These are phyloP conservation scores for Pangasius mekongensis DNA, from an alignment of 2,797 vertebrate species.

Conservation along the genomic window DNA sequence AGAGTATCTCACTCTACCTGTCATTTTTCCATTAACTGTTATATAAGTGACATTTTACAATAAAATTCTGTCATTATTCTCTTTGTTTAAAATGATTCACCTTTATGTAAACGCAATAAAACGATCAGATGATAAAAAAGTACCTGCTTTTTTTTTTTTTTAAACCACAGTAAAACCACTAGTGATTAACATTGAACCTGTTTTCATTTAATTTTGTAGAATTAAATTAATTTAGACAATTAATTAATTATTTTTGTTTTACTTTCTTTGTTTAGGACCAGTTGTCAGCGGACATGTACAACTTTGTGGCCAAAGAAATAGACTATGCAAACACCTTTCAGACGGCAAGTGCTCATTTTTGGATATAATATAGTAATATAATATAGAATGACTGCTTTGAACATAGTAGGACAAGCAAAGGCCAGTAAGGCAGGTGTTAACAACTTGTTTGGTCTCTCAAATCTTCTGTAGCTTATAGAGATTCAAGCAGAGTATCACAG, in stretches of 20 bases:
- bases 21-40: background rate
- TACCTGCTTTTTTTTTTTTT: background rate
- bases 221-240: background rate
- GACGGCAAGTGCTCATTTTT: constrained; percentile 44
- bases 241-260: constrained; percentile 13
- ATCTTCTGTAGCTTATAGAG: constrained; percentile 86
- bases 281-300: constrained; percentile 98
- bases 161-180: background rate
- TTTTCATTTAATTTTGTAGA: background rate
- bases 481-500: constrained; percentile 94
- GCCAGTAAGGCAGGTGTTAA: background rate
- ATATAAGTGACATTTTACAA: constrained; percentile 7
- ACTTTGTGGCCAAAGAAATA: constrained; percentile 99
- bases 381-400: background rate
- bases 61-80: background rate
- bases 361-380: background rate
- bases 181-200: background rate
- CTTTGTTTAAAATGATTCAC: constrained; percentile 1
- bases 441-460: background rate
- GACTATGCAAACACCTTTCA: constrained; percentile 93
- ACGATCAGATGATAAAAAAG: background rate
- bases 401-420: background rate
- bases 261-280: constrained; percentile 83
- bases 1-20: constrained; percentile 75
- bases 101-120: background rate